A percentile compares a stretch with the other conserved stretches of the same genome.
Evolutionary conservation across 1,140 invertebrate genomes (phyloP).

Genomic region (Drosophila guanche): DNA sequence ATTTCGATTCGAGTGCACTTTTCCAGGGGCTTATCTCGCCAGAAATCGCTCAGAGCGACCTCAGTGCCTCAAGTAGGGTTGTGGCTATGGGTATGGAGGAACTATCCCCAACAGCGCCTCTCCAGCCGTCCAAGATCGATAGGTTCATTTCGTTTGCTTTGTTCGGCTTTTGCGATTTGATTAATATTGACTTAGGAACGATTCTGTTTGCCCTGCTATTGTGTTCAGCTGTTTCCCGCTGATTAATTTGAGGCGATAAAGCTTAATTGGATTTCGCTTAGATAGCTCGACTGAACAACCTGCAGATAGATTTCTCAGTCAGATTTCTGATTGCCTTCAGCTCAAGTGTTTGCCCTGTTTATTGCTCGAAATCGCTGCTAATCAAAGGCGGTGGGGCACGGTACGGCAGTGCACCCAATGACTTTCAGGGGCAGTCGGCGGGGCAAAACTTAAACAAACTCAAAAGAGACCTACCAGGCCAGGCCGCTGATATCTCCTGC

Average conservation of each 20-base stretch:
- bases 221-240: conserved; percentile 69
- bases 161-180: conserved; percentile 64
- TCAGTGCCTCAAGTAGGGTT: conserved; percentile 18
- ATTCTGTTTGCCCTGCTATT: conserved; percentile 74
- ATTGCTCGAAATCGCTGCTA: conserved; percentile 66
- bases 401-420: conserved; percentile 4
- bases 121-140: conserved; percentile 42
- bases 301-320: conserved; percentile 10
- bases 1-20: conserved; percentile 22
- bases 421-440: too few species aligned
- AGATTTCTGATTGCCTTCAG: conserved; percentile 30
- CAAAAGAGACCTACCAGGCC: too few species aligned
- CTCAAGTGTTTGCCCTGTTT: conserved; percentile 23
- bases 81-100: too few species aligned
- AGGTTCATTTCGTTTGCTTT: conserved; percentile 45
- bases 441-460: too few species aligned
- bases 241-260: conserved; percentile 81
- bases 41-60: conserved; percentile 29
- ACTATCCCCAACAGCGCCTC: neutral
- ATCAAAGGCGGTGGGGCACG: conserved; percentile 41
- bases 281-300: conserved; percentile 57
- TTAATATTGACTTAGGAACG: conserved; percentile 75
- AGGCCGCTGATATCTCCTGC: too few species aligned
- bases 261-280: conserved; percentile 80
- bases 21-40: conserved; percentile 32